These are phyloP conservation scores for Danaus chrysippus DNA, from an alignment of 2,888 invertebrate species.

Conservation along the genomic window DNA sequence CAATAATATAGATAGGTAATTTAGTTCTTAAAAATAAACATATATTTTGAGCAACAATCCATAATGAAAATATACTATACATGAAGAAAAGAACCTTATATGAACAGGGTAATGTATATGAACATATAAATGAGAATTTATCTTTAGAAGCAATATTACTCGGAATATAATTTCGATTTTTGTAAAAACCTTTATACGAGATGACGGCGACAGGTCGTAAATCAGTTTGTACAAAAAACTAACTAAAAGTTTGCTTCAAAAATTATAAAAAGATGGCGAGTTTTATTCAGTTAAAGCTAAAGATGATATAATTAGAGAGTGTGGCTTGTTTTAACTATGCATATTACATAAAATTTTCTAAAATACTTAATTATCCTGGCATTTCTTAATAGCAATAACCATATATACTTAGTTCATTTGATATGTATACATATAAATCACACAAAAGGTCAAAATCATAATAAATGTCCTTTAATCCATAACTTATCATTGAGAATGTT, in stretches of 20 bases:
- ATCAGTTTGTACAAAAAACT: constrained; percentile 71
- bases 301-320: constrained; percentile 64
- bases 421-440: no score
- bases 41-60: no score
- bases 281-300: constrained; percentile 70
- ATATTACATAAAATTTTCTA: constrained; percentile 16
- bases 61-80: no score
- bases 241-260: constrained; percentile 69
- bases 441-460: no score
- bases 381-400: no score
- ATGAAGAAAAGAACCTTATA: neutral
- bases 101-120: constrained; percentile 6
- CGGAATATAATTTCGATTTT: constrained; percentile 51
- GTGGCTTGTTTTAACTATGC: constrained; percentile 29
- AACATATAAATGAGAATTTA: neutral
- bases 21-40: no score
- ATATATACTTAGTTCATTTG: no score
- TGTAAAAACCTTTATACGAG: constrained; percentile 62
- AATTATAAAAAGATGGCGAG: constrained; percentile 68
- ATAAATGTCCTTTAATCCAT: no score
- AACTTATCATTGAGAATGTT: no score
- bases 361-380: no score
- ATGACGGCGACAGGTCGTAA: constrained; percentile 52
- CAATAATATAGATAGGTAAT: no score
- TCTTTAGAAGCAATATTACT: constrained; percentile 18